Conservation (phyloP, 1,140 invertebrate genomes). For the Nephotettix cincticeps region DNA sequence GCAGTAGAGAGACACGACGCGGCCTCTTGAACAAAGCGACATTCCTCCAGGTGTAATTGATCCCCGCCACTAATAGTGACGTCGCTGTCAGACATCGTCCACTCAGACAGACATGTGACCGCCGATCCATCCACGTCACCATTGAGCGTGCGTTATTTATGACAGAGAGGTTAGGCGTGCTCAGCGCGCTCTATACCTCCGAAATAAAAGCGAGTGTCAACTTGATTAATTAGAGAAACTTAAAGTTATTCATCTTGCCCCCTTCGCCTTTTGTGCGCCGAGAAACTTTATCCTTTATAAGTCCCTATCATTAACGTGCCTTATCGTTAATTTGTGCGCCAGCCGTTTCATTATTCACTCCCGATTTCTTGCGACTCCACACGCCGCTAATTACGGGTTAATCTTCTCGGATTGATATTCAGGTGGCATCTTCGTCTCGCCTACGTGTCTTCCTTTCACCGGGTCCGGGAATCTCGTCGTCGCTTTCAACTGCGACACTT, state of each 20-base stretch:
- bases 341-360: conserved; percentile 30
- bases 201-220: conserved; percentile 36
- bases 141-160: conserved; percentile 16
- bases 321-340: conserved; percentile 37
- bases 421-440: too few relatives aligned
- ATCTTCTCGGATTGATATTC: too few relatives aligned
- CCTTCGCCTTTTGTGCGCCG: conserved; percentile 29
- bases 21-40: neutral
- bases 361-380: conserved; percentile 18
- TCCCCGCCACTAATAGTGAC: conserved; percentile 19
- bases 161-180: conserved; percentile 7
- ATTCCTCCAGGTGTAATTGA: conserved; percentile 3
- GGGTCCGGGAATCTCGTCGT: too few relatives aligned
- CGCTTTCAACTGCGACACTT: too few relatives aligned
- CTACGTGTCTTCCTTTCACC: too few relatives aligned
- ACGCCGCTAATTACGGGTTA: too few relatives aligned
- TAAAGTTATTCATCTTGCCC: conserved; percentile 37
- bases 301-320: conserved; percentile 35
- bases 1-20: neutral
- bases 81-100: neutral
- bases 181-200: conserved; percentile 22
- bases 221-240: conserved; percentile 38
- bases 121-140: conserved; percentile 20
- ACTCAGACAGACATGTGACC: neutral
- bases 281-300: conserved; percentile 35